phyloP scores from a whole-genome alignment of 2,113 vertebrate species.

The Strix uralensis region DNA sequence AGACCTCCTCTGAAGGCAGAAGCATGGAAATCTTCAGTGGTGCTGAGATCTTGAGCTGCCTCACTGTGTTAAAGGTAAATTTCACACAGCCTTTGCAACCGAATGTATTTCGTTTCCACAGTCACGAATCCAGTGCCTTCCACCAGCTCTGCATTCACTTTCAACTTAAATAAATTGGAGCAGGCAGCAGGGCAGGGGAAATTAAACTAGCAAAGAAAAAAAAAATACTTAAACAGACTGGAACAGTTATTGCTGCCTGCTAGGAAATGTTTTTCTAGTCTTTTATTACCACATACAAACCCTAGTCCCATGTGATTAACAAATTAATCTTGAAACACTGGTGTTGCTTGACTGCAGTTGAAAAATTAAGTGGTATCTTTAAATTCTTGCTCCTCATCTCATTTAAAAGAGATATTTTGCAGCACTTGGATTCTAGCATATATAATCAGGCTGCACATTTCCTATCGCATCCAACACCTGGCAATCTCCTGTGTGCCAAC shows the following conservation, averaged over 20 bases:
- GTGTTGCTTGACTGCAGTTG: slow-evolving; percentile 47
- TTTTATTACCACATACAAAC: slow-evolving; percentile 55
- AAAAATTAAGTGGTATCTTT: slow-evolving; percentile 70
- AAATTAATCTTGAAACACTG: slow-evolving; percentile 71
- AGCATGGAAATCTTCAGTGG: not conserved
- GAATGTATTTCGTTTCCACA: not conserved
- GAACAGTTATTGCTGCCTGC: slow-evolving; percentile 35
- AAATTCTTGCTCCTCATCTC: slow-evolving; percentile 45
- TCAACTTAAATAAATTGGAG: slow-evolving; percentile 18
- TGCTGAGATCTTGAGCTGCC: not conserved
- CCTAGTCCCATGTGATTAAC: slow-evolving; percentile 64
- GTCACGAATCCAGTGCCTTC: not conserved
- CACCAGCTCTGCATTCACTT: not conserved
- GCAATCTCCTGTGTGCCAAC: slow-evolving; percentile 36
- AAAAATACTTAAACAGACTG: slow-evolving; percentile 2
- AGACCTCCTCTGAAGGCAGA: not conserved
- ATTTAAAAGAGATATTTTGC: slow-evolving; percentile 56
- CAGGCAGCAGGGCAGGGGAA: slow-evolving; percentile 16
- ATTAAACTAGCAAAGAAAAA: slow-evolving; percentile 11
- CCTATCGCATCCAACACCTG: slow-evolving; percentile 69
- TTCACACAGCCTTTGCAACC: not conserved
- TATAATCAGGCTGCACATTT: slow-evolving; percentile 66
- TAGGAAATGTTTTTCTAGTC: slow-evolving; percentile 45
- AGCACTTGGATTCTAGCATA: slow-evolving; percentile 41
- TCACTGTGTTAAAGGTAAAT: not conserved